Evolutionary conservation across 2,888 invertebrate genomes (phyloP), one percentile per base, ranked within the genome.

Genomic region (Cheilosia vulpina): DNA sequence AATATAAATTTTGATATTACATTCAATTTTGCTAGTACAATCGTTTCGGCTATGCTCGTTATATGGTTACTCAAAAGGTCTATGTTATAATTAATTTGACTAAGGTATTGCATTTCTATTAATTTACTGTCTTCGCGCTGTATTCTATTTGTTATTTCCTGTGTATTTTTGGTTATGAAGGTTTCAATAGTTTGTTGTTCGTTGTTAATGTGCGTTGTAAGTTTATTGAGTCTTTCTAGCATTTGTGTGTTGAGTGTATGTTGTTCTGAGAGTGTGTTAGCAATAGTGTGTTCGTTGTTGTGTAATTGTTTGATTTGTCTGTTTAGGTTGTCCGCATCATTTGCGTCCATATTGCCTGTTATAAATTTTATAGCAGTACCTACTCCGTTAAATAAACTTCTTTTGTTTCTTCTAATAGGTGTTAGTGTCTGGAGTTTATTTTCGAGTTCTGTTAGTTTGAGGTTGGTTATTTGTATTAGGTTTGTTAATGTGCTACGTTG

Each of bases 151-250:
- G 58, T 47, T 38, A 13, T 50, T 57, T 68, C 53, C 34, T 27
- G 47, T 45, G 34, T 53, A 55, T 63, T 52, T 52, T 34, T 68
- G 41, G 72, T 27, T 41, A 38, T 62, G n/a, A 45, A 55, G 9
- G 19, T 57, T 57, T 31, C 57, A 3, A 57, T 19, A 34, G 24
- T 68, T 53, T 68, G 34, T 31, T 76, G 66, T 27, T 76, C 55
- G 19, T 58, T 55, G 27, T 76, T 76, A 55, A 76, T 58, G 50
- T 76, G 65, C 4, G 53, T 34, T 13, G 75, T 76, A 11, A 77
- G 58, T 19, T 69, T 77, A 43, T 77, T 47, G 9, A 77, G 68
- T 62, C 69, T 77, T 68, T 66, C 38, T 13, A 77, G n/a, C 50
- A 69, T 77, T 24, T 68, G 24, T 7, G 52, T 34, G n/a, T 69